A percentile compares a stretch with the other conserved stretches of the same genome.
Evolutionary conservation across 2,113 vertebrate species (phyloP).

Genomic region (Irena cyanogastra): DNA sequence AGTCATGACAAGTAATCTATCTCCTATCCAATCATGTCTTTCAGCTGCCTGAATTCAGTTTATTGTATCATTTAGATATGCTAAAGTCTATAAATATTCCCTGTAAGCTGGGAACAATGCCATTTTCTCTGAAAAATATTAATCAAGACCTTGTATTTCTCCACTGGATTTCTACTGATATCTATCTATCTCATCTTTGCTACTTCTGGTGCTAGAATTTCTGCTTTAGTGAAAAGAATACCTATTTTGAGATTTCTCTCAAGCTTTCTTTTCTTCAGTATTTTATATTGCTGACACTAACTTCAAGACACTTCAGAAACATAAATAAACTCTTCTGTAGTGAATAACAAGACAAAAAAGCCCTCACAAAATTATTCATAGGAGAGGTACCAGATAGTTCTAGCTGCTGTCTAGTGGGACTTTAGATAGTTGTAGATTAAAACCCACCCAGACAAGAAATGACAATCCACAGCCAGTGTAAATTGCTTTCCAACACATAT

Average conservation of each 20-base stretch:
- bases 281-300: neutral
- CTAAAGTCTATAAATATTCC: neutral
- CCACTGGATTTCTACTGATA: neutral
- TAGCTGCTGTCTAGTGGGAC: neutral
- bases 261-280: neutral
- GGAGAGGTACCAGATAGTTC: neutral
- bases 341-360: neutral
- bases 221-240: neutral
- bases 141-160: neutral
- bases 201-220: neutral
- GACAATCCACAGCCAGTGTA: neutral
- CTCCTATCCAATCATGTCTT: neutral
- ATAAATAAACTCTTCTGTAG: neutral
- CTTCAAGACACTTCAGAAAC: neutral
- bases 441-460: neutral
- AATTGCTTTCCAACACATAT: neutral
- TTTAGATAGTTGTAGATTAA: neutral
- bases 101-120: neutral
- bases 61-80: neutral
- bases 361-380: neutral
- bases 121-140: neutral
- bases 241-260: neutral
- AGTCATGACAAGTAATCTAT: neutral
- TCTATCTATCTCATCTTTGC: neutral
- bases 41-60: neutral